Evolutionary conservation across 2,797 vertebrate species (phyloP).

Genomic region (Hybognathus amarus): DNA sequence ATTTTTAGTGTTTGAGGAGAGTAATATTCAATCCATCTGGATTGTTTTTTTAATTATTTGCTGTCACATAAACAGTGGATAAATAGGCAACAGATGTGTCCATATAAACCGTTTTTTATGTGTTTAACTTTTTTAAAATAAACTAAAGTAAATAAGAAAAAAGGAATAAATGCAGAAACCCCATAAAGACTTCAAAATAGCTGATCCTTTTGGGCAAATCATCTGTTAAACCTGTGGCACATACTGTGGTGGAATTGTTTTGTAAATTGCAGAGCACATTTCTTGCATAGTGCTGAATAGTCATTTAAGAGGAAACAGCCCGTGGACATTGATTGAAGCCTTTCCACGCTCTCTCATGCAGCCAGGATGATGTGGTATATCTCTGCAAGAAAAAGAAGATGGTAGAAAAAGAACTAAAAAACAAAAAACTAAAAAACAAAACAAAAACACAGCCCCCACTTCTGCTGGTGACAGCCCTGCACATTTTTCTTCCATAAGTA

Average conservation of each 20-base stretch:
- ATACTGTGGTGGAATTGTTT: conserved; percentile 64
- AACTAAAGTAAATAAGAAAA: conserved; percentile 31
- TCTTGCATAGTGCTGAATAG: conserved; percentile 64
- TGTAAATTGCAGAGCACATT: conserved; percentile 65
- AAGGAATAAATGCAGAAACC: background rate
- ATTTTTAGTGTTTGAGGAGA: background rate
- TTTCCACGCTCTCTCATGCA: conserved; percentile 40
- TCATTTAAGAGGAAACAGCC: conserved; percentile 52
- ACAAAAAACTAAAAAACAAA: no score
- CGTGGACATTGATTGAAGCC: conserved; percentile 44
- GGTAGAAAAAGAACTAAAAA: conserved; percentile 11
- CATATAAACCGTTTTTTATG: conserved; percentile 13
- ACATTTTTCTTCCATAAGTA: conserved; percentile 61
- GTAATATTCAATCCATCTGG: background rate
- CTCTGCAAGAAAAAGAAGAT: conserved; percentile 23
- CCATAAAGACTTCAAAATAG: conserved; percentile 50
- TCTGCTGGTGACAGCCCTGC: conserved; percentile 39
- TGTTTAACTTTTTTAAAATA: conserved; percentile 1
- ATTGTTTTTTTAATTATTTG: background rate
- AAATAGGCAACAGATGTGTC: conserved; percentile 22
- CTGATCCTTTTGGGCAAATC: conserved; percentile 50
- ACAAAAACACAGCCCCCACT: conserved; percentile 36
- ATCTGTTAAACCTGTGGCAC: conserved; percentile 57
- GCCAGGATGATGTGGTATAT: conserved; percentile 46
- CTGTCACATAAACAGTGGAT: background rate